Percentiles rank a stretch among this genome's conserved stretches.
phyloP scores from a whole-genome alignment of 2,113 vertebrate species.

The Cottus gobio region DNA sequence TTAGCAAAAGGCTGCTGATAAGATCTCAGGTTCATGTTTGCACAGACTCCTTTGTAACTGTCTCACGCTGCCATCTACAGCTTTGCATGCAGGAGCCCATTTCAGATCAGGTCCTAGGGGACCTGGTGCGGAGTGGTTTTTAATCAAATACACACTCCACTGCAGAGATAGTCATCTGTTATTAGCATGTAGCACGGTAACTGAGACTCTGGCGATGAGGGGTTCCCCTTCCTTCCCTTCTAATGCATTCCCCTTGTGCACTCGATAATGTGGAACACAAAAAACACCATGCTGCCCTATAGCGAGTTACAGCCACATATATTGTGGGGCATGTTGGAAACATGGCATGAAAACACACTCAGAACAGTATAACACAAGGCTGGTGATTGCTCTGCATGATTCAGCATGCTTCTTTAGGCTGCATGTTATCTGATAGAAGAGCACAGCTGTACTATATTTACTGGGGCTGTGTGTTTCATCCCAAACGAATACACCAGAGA shows the following conservation, averaged over 20 bases:
- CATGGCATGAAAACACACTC: conserved; percentile 36
- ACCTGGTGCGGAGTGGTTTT: conserved; percentile 41
- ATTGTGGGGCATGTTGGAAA: conserved; percentile 14
- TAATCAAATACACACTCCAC: conserved; percentile 68
- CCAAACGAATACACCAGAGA: conserved; percentile 41
- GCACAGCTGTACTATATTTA: conserved; percentile 66
- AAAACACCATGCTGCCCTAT: conserved; percentile 41
- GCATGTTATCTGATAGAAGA: conserved; percentile 52
- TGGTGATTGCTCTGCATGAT: conserved; percentile 63
- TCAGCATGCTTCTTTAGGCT: conserved; percentile 40
- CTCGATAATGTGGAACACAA: conserved; percentile 35
- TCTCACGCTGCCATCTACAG: conserved; percentile 44
- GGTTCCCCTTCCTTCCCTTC: neutral
- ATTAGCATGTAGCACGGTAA: conserved; percentile 57
- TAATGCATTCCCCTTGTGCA: conserved; percentile 15
- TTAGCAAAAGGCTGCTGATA: conserved; percentile 53
- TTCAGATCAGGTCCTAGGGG: conserved; percentile 26
- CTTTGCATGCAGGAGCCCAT: conserved; percentile 32
- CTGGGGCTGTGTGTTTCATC: conserved; percentile 28
- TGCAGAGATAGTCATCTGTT: conserved; percentile 64
- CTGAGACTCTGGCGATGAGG: conserved; percentile 23
- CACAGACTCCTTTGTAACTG: conserved; percentile 31
- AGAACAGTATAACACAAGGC: conserved; percentile 36
- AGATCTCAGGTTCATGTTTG: conserved; percentile 61
- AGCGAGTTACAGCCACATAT: conserved; percentile 29